Evolutionary conservation across 1,140 invertebrate species (phyloP).

Genomic region (Hormaphis cornu): DNA sequence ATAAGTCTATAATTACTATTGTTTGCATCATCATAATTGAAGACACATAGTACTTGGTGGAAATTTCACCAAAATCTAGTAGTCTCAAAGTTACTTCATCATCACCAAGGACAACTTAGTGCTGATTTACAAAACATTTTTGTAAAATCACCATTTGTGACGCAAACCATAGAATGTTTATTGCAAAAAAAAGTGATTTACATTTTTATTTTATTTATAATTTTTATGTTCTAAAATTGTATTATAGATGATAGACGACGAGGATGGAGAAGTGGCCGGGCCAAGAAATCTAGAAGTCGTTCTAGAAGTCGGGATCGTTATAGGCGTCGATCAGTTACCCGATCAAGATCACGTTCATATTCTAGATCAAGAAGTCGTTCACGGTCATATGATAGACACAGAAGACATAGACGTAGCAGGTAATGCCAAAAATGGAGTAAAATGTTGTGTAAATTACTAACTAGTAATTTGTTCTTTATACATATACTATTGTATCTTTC

Average conservation of each 20-base stretch:
- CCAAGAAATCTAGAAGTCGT: constrained; percentile 23
- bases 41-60: too few species aligned
- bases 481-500: too few species aligned
- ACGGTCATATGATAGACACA: constrained; percentile 24
- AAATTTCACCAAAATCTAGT: too few species aligned
- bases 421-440: background rate
- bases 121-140: too few species aligned
- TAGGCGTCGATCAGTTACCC: constrained; percentile 5
- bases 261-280: constrained; percentile 22
- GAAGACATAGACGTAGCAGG: constrained; percentile 21
- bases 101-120: too few species aligned
- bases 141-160: too few species aligned
- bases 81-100: too few species aligned
- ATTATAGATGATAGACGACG: constrained; percentile 19
- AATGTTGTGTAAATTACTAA: background rate
- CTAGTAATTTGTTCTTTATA: background rate
- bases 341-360: constrained; percentile 9
- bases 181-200: too few species aligned
- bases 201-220: too few species aligned
- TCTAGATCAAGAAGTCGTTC: constrained; percentile 20
- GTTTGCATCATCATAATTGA: too few species aligned
- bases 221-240: background rate
- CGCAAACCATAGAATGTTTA: too few species aligned
- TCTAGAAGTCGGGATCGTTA: constrained; percentile 22
- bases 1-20: too few species aligned